Conservation (phyloP, 2,797 vertebrate genomes). For the Lepidocolaptes lacrymiger region DNA sequence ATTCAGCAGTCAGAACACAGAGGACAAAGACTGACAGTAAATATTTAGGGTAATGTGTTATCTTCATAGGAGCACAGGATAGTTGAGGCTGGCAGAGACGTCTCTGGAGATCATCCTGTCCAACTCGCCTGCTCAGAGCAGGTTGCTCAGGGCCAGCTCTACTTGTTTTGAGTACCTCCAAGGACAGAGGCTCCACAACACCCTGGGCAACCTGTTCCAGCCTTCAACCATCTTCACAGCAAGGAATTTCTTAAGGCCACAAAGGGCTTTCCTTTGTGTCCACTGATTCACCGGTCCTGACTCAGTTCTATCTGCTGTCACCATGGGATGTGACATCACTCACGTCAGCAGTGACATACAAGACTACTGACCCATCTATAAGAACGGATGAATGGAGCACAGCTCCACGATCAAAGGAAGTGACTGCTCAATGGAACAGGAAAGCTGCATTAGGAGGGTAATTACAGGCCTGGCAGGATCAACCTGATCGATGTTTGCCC, state of each 20-base stretch:
- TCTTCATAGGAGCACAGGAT: slow-evolving; percentile 9
- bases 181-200: not conserved
- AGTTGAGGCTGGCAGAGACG: not conserved
- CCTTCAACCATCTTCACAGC: not conserved
- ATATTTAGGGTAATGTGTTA: slow-evolving; percentile 5
- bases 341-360: slow-evolving; percentile 42
- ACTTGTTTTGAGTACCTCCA: not conserved
- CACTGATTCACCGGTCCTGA: slow-evolving; percentile 58
- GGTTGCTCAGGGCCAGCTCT: not conserved
- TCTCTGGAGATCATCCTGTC: not conserved
- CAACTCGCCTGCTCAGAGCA: not conserved
- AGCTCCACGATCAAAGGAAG: slow-evolving; percentile 46
- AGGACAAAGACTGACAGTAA: slow-evolving; percentile 9
- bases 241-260: not conserved
- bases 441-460: slow-evolving; percentile 17
- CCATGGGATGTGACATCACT: slow-evolving; percentile 54
- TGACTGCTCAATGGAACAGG: slow-evolving; percentile 37
- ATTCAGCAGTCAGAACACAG: not conserved
- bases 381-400: not conserved
- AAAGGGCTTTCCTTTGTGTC: slow-evolving; percentile 1
- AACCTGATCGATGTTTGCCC: slow-evolving; percentile 36
- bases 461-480: slow-evolving; percentile 47
- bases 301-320: slow-evolving; percentile 43
- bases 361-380: slow-evolving; percentile 7
- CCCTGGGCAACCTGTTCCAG: not conserved